Evolutionary conservation across 1,140 invertebrate species (phyloP).

Genomic region (Drosophila fuyamai): DNA sequence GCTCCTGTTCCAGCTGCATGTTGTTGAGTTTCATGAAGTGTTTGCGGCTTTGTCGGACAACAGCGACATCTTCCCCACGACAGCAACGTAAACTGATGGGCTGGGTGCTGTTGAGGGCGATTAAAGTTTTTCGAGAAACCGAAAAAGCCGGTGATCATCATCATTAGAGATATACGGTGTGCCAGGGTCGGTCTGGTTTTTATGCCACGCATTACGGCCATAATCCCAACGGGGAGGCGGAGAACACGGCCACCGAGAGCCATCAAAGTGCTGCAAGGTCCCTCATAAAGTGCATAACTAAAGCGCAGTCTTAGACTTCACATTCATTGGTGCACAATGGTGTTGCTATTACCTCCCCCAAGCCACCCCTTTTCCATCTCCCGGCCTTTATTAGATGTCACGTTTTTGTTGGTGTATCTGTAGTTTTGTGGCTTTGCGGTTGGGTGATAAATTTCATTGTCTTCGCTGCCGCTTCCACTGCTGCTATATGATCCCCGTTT

Average conservation of each 20-base stretch:
- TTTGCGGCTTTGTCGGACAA: slow-evolving; percentile 52
- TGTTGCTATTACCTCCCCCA: neutral
- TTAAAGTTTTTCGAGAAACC: slow-evolving; percentile 49
- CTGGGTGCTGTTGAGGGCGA: slow-evolving; percentile 15
- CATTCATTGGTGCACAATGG: slow-evolving; percentile 56
- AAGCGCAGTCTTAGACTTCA: slow-evolving; percentile 50
- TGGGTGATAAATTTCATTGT: slow-evolving; percentile 70
- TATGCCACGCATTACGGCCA: slow-evolving; percentile 44
- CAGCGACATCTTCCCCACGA: slow-evolving; percentile 35
- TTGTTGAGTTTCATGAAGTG: slow-evolving; percentile 51
- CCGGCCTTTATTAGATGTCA: slow-evolving; percentile 60
- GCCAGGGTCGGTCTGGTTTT: slow-evolving; percentile 29
- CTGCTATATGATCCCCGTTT: slow-evolving; percentile 22
- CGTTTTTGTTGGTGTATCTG: slow-evolving; percentile 43
- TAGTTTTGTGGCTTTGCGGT: slow-evolving; percentile 59
- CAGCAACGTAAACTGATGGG: slow-evolving; percentile 21
- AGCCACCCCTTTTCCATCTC: neutral
- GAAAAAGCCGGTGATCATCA: slow-evolving; percentile 45
- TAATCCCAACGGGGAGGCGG: slow-evolving; percentile 29
- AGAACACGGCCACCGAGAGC: slow-evolving; percentile 33
- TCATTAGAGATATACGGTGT: slow-evolving; percentile 46
- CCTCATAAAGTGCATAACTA: slow-evolving; percentile 58
- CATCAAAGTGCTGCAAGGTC: slow-evolving; percentile 54
- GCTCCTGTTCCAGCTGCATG: slow-evolving; percentile 21
- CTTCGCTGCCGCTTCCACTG: slow-evolving; percentile 33